A percentile compares a stretch with the other conserved stretches of the same genome.
phyloP scores from a whole-genome alignment of 2,113 vertebrate genomes.

The Ictidomys tridecemlineatus region DNA sequence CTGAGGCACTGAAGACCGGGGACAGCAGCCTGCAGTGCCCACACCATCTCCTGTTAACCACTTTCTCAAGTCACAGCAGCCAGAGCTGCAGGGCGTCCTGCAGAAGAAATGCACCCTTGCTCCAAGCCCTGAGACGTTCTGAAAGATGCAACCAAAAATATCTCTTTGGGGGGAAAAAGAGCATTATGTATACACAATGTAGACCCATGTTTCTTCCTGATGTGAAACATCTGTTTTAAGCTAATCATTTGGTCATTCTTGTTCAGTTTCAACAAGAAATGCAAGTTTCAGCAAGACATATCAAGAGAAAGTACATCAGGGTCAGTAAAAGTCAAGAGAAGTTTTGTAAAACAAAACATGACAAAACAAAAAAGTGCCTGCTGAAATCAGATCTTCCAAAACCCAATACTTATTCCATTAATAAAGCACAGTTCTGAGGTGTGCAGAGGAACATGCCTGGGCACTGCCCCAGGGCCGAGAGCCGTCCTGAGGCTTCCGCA shows the following conservation, averaged over 20 bases:
- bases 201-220: not conserved
- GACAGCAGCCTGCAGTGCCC: slow-evolving; percentile 81
- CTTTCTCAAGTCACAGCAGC: slow-evolving; percentile 92
- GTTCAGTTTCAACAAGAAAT: not conserved
- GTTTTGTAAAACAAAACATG: not conserved
- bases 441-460: not conserved
- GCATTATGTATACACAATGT: fast-evolving
- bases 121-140: not conserved
- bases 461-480: not conserved
- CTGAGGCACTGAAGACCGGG: slow-evolving; percentile 74
- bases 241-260: not conserved
- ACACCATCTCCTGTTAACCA: slow-evolving; percentile 90
- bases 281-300: not conserved
- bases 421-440: not conserved
- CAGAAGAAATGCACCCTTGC: slow-evolving; percentile 85
- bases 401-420: slow-evolving; percentile 51
- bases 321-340: not conserved
- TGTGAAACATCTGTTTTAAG: not conserved
- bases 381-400: not conserved
- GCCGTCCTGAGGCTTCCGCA: not conserved
- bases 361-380: not conserved
- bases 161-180: not conserved
- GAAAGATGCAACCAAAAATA: not conserved
- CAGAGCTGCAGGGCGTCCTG: slow-evolving; percentile 79
- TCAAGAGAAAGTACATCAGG: not conserved